Evolutionary conservation across 1,140 invertebrate species (phyloP), one percentile per base, ranked within the genome.

Genomic region (Drosophila baimaii): DNA sequence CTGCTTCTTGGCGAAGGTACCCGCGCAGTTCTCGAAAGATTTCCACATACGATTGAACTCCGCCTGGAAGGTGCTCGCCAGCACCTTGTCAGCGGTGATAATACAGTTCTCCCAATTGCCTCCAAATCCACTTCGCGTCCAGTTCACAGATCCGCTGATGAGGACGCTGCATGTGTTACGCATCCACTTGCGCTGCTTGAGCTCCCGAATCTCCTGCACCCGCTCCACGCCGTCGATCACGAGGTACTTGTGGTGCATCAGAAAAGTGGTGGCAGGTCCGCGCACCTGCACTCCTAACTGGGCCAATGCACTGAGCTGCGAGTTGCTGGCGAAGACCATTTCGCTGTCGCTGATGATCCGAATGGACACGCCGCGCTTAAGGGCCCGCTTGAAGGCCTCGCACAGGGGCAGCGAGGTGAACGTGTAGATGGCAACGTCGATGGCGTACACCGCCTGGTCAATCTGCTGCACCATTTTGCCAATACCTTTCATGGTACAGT

Each of bases 211-310:
- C 27, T 83, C 61, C 19, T 62, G 10, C 3, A 81, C 74, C 3
- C 84, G 75, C 0, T 43, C 29, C 0, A 27, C 44, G 0, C 68
- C 76, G 21, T 91, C 90, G 3, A 91, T 44, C 10, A 91, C 55
- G 23, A 81, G 58, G 55, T 80, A 91, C 46, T 91, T 91, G 70
- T 91, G 84, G 58, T 91, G 90, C 90, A 91, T 91, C 35, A 91
- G 51, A 9, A 6, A 2, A 1, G 41, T 33, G 1, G 75, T 65
- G 7, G 13, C 35, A 2, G 81, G 84, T 0, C 51, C 65, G 12
- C 81, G 81, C 10, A 91, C 61, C 7, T 77, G 66, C 0, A 86
- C 55, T 5, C 68, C 74, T 3, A 33, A 9, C 0, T 5, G 0
- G 1, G 46, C 31, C 8, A 89, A 17, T 2, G 1, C 0, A 2